Percentiles rank a stretch among this genome's conserved stretches.
These are phyloP conservation scores for Cheilosia pagana DNA, from an alignment of 2,888 invertebrate species.

Conservation along the genomic window DNA sequence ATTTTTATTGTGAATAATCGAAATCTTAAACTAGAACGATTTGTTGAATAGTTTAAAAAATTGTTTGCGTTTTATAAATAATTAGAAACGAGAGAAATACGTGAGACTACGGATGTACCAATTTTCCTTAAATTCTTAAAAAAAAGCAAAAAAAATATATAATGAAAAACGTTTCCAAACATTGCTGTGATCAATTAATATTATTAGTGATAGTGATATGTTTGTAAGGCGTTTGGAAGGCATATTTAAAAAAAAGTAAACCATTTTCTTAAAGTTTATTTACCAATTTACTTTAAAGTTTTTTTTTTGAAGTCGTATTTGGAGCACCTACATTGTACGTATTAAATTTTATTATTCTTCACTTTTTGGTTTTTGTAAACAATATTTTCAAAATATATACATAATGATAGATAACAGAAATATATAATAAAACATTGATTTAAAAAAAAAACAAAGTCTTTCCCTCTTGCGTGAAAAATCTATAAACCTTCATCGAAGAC, in stretches of 20 bases:
- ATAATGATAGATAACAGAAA: slow-evolving; percentile 4
- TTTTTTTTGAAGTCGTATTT: slow-evolving; percentile 10
- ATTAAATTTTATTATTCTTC: slow-evolving; percentile 34
- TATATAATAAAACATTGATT: slow-evolving; percentile 20
- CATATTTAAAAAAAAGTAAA: slow-evolving; percentile 49
- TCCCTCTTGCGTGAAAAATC: too few species aligned
- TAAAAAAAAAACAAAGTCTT: not conserved
- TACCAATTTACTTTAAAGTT: not conserved
- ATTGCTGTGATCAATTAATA: slow-evolving; percentile 65
- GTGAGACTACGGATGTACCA: slow-evolving; percentile 51
- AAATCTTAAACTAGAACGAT: slow-evolving; percentile 11
- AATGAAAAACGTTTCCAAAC: slow-evolving; percentile 51
- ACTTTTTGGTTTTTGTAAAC: slow-evolving; percentile 24
- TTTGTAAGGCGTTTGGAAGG: slow-evolving; percentile 60
- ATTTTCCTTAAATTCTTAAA: slow-evolving; percentile 49
- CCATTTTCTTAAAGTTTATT: slow-evolving; percentile 15
- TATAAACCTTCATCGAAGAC: too few species aligned
- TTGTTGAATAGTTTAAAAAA: slow-evolving; percentile 21
- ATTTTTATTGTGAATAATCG: slow-evolving; percentile 31
- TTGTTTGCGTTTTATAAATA: not conserved
- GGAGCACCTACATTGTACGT: slow-evolving; percentile 39
- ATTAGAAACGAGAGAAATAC: slow-evolving; percentile 19
- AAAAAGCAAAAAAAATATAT: slow-evolving; percentile 1
- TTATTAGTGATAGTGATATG: slow-evolving; percentile 59
- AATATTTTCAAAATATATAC: slow-evolving; percentile 18